phyloP scores from a whole-genome alignment of 2,113 vertebrate species.

The Caranx melampygus region DNA sequence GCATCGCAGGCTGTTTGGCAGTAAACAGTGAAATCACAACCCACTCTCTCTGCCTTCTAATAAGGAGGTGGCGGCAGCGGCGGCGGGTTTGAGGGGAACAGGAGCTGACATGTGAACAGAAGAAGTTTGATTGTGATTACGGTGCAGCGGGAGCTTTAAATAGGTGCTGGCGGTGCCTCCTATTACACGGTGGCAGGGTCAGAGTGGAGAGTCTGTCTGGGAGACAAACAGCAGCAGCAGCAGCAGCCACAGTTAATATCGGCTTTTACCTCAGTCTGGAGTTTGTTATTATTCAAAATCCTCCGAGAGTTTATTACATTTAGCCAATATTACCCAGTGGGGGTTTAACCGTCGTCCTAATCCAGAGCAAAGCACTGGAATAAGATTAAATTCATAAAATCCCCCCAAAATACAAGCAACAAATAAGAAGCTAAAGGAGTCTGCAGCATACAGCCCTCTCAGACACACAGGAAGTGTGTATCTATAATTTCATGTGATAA shows the following conservation, averaged over 20 bases:
- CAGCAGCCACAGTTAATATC: constrained; percentile 17
- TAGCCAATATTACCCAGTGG: constrained; percentile 13
- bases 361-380: constrained; percentile 14
- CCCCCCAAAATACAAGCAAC: constrained; percentile 44
- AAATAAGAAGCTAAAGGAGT: constrained; percentile 32
- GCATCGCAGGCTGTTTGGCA: constrained; percentile 57
- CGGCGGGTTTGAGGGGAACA: constrained; percentile 55
- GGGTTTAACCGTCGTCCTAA: constrained; percentile 42
- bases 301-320: constrained; percentile 30
- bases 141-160: constrained; percentile 60
- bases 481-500: too few relatives aligned
- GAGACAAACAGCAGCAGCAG: constrained; percentile 11
- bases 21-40: constrained; percentile 69
- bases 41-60: constrained; percentile 60
- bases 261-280: constrained; percentile 27
- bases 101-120: constrained; percentile 69
- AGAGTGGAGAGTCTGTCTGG: constrained; percentile 25
- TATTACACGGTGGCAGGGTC: constrained; percentile 42
- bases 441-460: background rate
- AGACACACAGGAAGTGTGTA: background rate
- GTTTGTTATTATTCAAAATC: constrained; percentile 31
- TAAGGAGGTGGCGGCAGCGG: constrained; percentile 36
- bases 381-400: constrained; percentile 30
- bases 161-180: constrained; percentile 56
- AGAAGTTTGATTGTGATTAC: constrained; percentile 70